phyloP scores from a whole-genome alignment of 2,888 invertebrate species.

The Ectemnius lituratus region DNA sequence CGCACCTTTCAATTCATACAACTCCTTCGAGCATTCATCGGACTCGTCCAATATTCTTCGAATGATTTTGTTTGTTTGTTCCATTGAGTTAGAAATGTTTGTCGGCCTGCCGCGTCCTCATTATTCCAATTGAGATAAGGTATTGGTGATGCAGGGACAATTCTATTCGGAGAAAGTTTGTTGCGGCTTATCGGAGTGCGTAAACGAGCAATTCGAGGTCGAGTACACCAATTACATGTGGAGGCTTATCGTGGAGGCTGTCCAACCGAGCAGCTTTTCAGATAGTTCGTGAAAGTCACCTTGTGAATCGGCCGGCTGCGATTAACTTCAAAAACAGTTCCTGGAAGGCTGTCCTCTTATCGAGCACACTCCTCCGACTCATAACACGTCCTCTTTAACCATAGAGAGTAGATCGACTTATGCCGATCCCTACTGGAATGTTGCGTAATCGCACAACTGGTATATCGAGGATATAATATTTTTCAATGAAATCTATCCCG shows the following conservation, averaged over 20 bases:
- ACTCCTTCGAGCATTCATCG: not conserved
- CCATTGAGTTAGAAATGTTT: not conserved
- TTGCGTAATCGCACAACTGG: no score
- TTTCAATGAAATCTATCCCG: no score
- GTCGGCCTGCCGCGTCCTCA: no score
- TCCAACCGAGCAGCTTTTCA: not conserved
- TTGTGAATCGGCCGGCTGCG: not conserved
- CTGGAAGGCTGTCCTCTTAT: not conserved
- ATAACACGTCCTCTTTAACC: not conserved
- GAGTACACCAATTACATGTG: constrained; percentile 6
- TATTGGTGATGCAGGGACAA: not conserved
- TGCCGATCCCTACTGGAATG: no score
- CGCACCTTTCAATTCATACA: not conserved
- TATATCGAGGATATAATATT: no score
- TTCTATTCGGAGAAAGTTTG: not conserved
- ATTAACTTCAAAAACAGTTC: constrained; percentile 7
- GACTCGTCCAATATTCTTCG: not conserved
- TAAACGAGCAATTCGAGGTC: constrained; percentile 1
- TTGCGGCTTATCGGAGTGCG: constrained; percentile 5
- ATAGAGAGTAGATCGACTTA: no score
- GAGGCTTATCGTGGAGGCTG: not conserved
- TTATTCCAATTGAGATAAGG: no score
- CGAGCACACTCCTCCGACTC: not conserved
- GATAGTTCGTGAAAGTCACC: no score
- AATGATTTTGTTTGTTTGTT: not conserved